phyloP scores from a whole-genome alignment of 2,113 vertebrate genomes.

The Pituophis catenifer region DNA sequence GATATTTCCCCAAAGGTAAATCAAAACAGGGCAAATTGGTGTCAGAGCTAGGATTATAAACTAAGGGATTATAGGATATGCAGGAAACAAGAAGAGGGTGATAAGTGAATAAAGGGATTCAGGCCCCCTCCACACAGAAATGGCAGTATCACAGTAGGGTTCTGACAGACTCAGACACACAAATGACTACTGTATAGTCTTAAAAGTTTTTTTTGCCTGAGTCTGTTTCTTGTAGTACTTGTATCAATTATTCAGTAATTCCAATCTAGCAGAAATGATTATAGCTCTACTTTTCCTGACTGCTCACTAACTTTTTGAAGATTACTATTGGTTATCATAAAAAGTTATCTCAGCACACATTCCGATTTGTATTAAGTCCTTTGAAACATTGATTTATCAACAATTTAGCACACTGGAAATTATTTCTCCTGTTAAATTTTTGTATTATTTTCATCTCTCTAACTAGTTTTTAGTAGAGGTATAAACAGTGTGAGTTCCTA shows the following conservation, averaged over 20 bases:
- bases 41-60: too few relatives aligned
- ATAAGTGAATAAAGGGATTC: too few relatives aligned
- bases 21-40: too few relatives aligned
- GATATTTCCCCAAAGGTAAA: too few relatives aligned
- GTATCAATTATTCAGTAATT: conserved; percentile 22
- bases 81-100: too few relatives aligned
- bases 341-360: conserved; percentile 22
- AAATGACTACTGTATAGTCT: not conserved
- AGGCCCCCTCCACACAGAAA: too few relatives aligned
- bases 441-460: conserved; percentile 8
- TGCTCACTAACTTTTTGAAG: conserved; percentile 29
- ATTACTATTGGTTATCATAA: not conserved
- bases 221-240: not conserved
- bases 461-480: not conserved
- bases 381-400: not conserved
- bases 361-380: conserved; percentile 18
- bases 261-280: conserved; percentile 38
- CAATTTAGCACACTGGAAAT: conserved; percentile 10
- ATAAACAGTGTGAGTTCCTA: not conserved
- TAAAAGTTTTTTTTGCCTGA: not conserved
- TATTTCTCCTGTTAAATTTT: not conserved
- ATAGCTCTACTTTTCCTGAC: conserved; percentile 28
- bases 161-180: not conserved
- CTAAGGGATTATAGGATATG: too few relatives aligned
- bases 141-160: too few relatives aligned